A percentile compares a stretch with the other conserved stretches of the same genome.
Conservation (phyloP, 2,113 vertebrate species). For the Varanus komodoensis region DNA sequence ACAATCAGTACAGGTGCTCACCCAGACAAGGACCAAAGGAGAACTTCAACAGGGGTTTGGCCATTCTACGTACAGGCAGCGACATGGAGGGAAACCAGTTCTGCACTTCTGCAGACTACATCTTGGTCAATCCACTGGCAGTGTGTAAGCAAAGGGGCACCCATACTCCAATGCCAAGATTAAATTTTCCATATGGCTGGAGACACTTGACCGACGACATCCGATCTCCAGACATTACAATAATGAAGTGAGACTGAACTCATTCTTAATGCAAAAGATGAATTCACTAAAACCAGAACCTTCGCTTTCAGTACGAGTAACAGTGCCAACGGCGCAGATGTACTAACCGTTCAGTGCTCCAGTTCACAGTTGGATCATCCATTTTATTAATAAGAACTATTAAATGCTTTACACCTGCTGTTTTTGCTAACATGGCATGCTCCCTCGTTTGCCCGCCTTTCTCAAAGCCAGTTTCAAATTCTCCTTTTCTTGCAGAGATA, state of each 20-base stretch:
- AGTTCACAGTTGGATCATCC: slow-evolving; percentile 98
- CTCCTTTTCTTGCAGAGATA: slow-evolving; percentile 98
- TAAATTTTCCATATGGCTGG: neutral
- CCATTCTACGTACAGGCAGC: too few relatives aligned
- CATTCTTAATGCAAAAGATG: neutral
- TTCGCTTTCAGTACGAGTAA: too few relatives aligned
- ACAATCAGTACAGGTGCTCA: too few relatives aligned
- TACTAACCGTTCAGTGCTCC: slow-evolving; percentile 94
- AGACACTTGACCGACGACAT: neutral
- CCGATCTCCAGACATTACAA: neutral
- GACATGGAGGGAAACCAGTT: neutral
- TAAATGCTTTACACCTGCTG: slow-evolving; percentile 97
- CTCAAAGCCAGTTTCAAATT: slow-evolving; percentile 99
- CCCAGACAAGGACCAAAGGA: too few relatives aligned
- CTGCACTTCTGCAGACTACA: neutral
- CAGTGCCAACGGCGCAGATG: neutral
- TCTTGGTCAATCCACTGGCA: neutral
- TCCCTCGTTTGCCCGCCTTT: slow-evolving; percentile 98
- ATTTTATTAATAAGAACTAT: slow-evolving; percentile 99
- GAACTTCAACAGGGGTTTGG: too few relatives aligned
- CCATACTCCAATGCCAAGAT: neutral
- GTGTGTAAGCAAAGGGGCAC: too few relatives aligned
- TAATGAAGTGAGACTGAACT: neutral
- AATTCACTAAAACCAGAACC: neutral
- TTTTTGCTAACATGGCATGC: slow-evolving; percentile 99